phyloP scores from a whole-genome alignment of 1,140 invertebrate species.

The Drosophila punjabiensis region DNA sequence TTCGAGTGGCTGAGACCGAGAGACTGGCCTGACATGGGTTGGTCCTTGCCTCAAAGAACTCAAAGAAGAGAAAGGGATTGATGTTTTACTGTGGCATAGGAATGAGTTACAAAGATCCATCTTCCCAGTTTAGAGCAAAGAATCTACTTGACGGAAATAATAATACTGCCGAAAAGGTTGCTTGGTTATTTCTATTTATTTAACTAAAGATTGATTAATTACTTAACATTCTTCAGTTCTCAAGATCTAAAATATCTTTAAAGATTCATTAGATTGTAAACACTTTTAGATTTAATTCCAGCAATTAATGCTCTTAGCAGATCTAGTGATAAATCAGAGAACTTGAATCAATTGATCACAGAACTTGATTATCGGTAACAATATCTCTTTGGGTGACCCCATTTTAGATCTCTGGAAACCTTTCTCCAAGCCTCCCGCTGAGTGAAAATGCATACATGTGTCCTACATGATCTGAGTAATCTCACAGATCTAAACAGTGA shows the following conservation, averaged over 20 bases:
- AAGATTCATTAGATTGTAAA: background rate
- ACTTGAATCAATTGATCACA: constrained; percentile 14
- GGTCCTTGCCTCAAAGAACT: constrained; percentile 9
- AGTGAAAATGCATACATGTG: constrained; percentile 17
- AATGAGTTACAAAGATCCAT: background rate
- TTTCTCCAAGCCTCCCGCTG: constrained; percentile 46
- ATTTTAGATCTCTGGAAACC: constrained; percentile 22
- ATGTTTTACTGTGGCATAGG: background rate
- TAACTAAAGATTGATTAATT: background rate
- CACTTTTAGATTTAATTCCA: constrained; percentile 2
- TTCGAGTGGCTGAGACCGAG: constrained; percentile 9
- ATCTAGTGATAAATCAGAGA: constrained; percentile 13
- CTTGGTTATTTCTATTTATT: background rate
- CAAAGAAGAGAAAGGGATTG: background rate
- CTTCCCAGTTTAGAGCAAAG: background rate
- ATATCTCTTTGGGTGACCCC: constrained; percentile 25
- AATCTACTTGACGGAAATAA: too few relatives aligned
- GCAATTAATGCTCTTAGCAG: background rate
- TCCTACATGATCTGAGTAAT: constrained; percentile 35
- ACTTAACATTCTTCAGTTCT: background rate
- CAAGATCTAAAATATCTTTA: background rate
- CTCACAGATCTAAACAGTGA: constrained; percentile 5
- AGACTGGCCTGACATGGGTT: constrained; percentile 29
- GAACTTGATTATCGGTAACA: constrained; percentile 18
- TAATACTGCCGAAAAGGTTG: too few relatives aligned